A percentile compares a stretch with the other conserved stretches of the same genome.
Evolutionary conservation across 2,797 vertebrate genomes (phyloP).

Genomic region (Microctenopoma lineatum): DNA sequence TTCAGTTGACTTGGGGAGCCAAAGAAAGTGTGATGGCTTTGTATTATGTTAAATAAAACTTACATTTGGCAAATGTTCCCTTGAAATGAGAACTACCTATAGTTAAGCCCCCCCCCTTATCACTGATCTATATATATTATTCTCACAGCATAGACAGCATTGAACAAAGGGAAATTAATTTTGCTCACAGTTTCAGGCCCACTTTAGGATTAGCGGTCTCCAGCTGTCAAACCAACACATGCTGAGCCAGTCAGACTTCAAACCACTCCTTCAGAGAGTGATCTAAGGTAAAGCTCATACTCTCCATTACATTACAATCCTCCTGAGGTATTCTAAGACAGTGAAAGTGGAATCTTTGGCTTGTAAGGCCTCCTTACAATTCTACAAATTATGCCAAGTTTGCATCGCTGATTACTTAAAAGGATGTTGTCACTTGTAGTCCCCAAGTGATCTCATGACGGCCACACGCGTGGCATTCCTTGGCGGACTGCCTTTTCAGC

Average conservation of each 20-base stretch:
- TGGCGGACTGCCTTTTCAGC: background rate
- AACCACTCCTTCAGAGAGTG: conserved; percentile 2
- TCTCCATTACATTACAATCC: background rate
- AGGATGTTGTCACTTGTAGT: conserved; percentile 5
- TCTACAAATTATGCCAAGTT: conserved; percentile 24
- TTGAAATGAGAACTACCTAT: conserved; percentile 20
- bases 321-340: conserved; percentile 27
- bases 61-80: conserved; percentile 5
- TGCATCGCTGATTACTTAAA: conserved; percentile 12
- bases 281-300: conserved; percentile 5
- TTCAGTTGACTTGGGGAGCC: conserved; percentile 22
- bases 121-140: conserved; percentile 9
- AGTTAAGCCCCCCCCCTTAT: conserved; percentile 21
- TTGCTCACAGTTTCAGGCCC: conserved; percentile 18
- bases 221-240: conserved; percentile 9
- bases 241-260: conserved; percentile 20
- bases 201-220: conserved; percentile 23
- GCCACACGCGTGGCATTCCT: background rate
- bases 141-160: conserved; percentile 1
- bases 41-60: conserved; percentile 30
- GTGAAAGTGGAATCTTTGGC: conserved; percentile 15
- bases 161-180: conserved; percentile 21
- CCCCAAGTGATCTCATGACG: conserved; percentile 3
- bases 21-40: conserved; percentile 31
- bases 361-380: conserved; percentile 13